Percentiles rank a stretch among this genome's conserved stretches.
Evolutionary conservation across 2,113 vertebrate genomes (phyloP).

Genomic region (Petromus typicus): DNA sequence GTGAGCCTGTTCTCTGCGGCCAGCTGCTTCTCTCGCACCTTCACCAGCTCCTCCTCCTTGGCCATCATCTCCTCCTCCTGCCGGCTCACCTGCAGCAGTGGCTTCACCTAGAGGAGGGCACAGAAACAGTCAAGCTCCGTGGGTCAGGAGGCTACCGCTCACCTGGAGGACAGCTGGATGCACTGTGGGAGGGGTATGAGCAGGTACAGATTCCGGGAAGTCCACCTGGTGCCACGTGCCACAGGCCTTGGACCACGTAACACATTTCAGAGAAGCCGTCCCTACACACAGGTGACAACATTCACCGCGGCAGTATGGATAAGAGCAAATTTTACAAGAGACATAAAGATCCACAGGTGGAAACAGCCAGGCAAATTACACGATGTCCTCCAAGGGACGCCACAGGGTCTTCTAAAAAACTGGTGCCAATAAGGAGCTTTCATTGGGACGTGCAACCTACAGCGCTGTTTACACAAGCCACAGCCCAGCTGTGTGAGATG

Average conservation of each 20-base stretch:
- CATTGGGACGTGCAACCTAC: neutral
- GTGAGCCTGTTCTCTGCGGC: conserved; percentile 91
- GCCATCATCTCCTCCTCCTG: conserved; percentile 98
- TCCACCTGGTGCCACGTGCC: neutral
- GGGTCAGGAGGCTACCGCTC: neutral
- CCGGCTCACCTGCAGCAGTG: conserved; percentile 96
- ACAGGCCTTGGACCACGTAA: neutral
- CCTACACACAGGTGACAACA: neutral
- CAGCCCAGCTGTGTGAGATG: neutral
- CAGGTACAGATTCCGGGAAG: neutral
- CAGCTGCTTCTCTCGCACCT: conserved; percentile 94
- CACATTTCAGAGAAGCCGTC: neutral
- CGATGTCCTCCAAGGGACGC: neutral
- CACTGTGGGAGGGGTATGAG: rapidly evolving
- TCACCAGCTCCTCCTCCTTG: conserved; percentile 95
- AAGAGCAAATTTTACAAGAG: neutral
- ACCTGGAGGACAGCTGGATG: neutral
- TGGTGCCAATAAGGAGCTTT: neutral
- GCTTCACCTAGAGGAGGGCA: conserved; percentile 92
- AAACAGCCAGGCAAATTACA: neutral
- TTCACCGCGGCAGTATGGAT: neutral
- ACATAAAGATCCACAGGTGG: rapidly evolving
- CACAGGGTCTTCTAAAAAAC: neutral
- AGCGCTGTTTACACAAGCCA: neutral
- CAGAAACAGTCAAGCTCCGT: neutral